Base-by-base conservation (phyloP, 2,888 invertebrate species). In the Orchesella flavescens region DNA sequence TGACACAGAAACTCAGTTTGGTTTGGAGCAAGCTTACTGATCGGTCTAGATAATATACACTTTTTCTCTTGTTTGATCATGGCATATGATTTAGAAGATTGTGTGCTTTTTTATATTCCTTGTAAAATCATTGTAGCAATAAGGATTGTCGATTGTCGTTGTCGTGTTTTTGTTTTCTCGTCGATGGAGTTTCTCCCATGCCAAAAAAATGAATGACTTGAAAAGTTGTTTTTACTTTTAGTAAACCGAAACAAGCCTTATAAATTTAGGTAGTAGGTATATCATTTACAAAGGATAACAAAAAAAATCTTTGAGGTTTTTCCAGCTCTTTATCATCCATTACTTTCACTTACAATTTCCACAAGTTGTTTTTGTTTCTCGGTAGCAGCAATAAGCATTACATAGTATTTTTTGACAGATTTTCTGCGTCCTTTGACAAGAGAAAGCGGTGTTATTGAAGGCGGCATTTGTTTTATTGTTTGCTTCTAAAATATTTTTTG, bases 311-410 rank as follows among this genome's bases (percentile, higher is more conserved):
- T 66, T 72, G 44, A 34, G 34, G 65, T 49, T 80, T 78, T 80
- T 59, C 68, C 10, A 34, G 44, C 72, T 53, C 66, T 80, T 73
- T 73, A 73, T 80, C 72, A 80, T 80, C 80, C 80, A 80, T 80
- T 80, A 80, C 80, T 80, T 79, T 80, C 80, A 80, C 80, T 80
- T 73, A 49, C 78, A 79, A 79, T 79, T 72, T 34, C 55, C 44
- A 34, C 55, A 71, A 79, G 61, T 61, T 65, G 65, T 68, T 43
- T 34, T 68, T 68, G 21, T 68, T 63, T 68, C 68, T 1, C 23
- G 61, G 57, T 65, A 43, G 43, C 43, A 65, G 2, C 2, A 17
- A 10, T 44, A 2, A 7, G n/a, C n/a, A n/a, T n/a, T 34, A 34
- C 34, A 34, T 34, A 34, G 49, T 17, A 44, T 61, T 63, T 74